phyloP scores from a whole-genome alignment of 2,888 invertebrate genomes.

The Xanthorhoe designata region DNA sequence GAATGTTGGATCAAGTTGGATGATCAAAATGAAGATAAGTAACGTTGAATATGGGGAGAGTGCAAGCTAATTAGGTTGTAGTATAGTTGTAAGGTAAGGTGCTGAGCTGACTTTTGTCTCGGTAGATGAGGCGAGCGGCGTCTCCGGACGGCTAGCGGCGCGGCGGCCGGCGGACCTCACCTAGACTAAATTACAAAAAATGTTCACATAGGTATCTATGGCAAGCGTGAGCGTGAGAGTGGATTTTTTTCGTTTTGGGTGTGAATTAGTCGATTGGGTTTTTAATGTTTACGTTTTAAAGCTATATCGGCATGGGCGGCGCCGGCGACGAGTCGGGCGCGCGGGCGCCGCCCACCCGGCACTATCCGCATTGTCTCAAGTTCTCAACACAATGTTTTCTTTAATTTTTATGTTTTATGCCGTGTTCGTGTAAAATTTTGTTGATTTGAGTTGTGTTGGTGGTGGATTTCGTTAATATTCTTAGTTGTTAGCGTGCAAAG shows the following conservation, averaged over 20 bases:
- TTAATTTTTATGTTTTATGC: constrained; percentile 82
- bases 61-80: constrained; percentile 40
- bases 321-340: constrained; percentile 44
- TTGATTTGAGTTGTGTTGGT: constrained; percentile 85
- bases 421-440: constrained; percentile 85
- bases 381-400: constrained; percentile 79
- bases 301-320: constrained; percentile 77
- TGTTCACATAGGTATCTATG: constrained; percentile 86
- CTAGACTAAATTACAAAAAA: constrained; percentile 84
- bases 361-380: constrained; percentile 76
- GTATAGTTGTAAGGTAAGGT: constrained; percentile 43
- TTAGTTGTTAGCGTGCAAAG: constrained; percentile 60
- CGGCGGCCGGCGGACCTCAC: constrained; percentile 80
- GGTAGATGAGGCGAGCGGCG: constrained; percentile 84
- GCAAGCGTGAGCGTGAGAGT: constrained; percentile 86
- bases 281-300: constrained; percentile 84
- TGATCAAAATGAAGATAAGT: background rate
- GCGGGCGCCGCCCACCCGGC: constrained; percentile 80
- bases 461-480: constrained; percentile 83
- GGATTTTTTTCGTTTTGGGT: constrained; percentile 85
- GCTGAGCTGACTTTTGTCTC: constrained; percentile 84
- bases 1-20: no score
- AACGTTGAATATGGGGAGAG: constrained; percentile 1
- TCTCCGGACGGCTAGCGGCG: constrained; percentile 77
- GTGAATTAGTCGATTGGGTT: constrained; percentile 86